Base-by-base conservation (phyloP, 1,140 invertebrate genomes). In the Mamestra configurata region DNA sequence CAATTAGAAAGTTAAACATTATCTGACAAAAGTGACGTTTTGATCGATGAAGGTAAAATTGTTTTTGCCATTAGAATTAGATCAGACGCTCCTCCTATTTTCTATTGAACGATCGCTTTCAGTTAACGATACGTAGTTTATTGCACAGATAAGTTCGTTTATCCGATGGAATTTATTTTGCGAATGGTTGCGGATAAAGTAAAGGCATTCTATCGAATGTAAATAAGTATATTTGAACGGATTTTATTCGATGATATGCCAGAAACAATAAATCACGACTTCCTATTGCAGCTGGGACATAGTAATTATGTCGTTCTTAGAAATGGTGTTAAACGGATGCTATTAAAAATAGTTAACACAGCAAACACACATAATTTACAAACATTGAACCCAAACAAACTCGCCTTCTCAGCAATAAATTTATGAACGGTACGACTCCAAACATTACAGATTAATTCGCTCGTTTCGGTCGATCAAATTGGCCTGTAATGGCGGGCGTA, bases 1-100 rank as follows among this genome's bases (percentile, higher is more conserved):
- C 84, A 82, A 86, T 87, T 86, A 86, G 85, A 86, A 87, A 89
- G 86, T 80, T 82, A 53, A 79, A 78, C 61, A 84, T 76, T 82
- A 84, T 66, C 66, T 77, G 82, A 84, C 79, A 86, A 83, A 81
- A 79, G 61, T 79, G 79, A 80, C 81, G 49, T 51, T 70, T 79
- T 84, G 85, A 88, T 85, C 78, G 81, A 86, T 83, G 77, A 79
- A 80, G 64, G 66, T 49, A 73, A 78, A 81, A 79, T 77, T 79
- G 73, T 82, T 76, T 82, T 76, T 27, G 75, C 68, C 20, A 73
- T 73, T 71, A 43, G 20, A 72, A 66, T 66, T 57, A 55, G 43
- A 78, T 73, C 68, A 71, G 68, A 81, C 43, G 27, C 40, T 71
- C 35, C 5, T 46, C 57, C 22, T 57, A 70, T 55, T 70, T 68